Evolutionary conservation across 2,888 invertebrate species (phyloP).

Genomic region (Mimumesa dahlbomi): DNA sequence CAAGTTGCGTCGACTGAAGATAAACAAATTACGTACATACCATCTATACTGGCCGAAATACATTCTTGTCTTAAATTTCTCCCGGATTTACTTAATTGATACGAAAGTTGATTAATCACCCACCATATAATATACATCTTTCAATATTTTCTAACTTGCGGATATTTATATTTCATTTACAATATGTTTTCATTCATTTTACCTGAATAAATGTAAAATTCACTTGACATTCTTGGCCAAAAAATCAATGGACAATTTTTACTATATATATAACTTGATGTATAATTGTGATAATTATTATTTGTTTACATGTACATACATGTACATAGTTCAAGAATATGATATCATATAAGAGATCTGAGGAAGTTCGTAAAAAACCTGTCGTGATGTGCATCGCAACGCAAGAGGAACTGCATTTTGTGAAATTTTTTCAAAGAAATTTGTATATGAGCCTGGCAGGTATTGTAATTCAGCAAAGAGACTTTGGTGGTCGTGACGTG

Average conservation of each 20-base stretch:
- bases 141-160: background rate
- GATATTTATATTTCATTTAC: background rate
- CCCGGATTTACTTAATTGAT: background rate
- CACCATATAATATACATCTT: background rate
- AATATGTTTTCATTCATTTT: background rate
- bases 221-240: too few species aligned
- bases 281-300: too few species aligned
- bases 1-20: background rate
- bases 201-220: too few species aligned
- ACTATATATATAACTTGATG: too few species aligned
- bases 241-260: too few species aligned
- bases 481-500: conserved; percentile 7
- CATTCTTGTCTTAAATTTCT: background rate
- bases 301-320: too few species aligned
- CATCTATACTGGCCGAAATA: background rate
- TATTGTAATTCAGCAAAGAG: conserved; percentile 9
- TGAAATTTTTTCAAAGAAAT: background rate
- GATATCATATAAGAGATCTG: too few species aligned
- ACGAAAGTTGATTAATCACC: background rate
- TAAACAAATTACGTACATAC: conserved; percentile 23
- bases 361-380: background rate
- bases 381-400: background rate
- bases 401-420: background rate
- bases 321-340: too few species aligned
- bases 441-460: background rate